Conservation (phyloP, 2,888 invertebrate genomes). For the Prosopocoilus inquinatus region DNA sequence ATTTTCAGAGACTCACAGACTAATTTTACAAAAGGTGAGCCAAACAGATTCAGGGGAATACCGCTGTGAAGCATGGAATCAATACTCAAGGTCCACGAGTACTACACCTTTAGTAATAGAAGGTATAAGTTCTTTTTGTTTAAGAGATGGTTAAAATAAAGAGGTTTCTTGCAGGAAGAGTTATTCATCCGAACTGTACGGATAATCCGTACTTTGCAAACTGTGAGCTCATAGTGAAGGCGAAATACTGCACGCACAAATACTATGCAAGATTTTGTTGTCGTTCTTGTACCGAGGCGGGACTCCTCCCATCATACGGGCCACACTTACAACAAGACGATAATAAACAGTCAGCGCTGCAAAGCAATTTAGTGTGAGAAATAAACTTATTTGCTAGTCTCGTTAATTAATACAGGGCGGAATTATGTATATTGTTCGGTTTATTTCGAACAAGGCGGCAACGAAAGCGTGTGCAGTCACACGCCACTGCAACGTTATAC, state of each 20-base stretch:
- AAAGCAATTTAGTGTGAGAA: conserved; percentile 20
- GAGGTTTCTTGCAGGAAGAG: conserved; percentile 57
- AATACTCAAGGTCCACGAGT: conserved; percentile 64
- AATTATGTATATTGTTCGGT: too few species aligned
- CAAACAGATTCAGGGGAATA: conserved; percentile 76
- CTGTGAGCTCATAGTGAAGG: conserved; percentile 83
- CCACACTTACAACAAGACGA: conserved; percentile 14
- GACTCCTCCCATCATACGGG: conserved; percentile 61
- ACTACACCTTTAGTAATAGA: conserved; percentile 49
- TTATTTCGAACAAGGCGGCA: too few species aligned
- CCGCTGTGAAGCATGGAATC: conserved; percentile 79
- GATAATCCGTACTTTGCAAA: conserved; percentile 89
- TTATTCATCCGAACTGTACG: conserved; percentile 76
- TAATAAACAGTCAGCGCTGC: conserved; percentile 5
- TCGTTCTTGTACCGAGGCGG: conserved; percentile 85
- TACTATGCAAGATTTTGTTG: conserved; percentile 95
- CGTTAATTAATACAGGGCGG: conserved; percentile 10
- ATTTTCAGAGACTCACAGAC: conserved; percentile 62
- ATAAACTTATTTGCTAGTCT: conserved; percentile 18
- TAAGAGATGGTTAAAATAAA: background rate
- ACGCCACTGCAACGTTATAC: too few species aligned
- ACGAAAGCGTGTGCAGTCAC: background rate
- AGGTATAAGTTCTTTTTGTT: conserved; percentile 8
- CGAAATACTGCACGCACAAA: conserved; percentile 79
- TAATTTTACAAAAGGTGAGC: conserved; percentile 65